Conservation (phyloP, 2,888 invertebrate species). For the Volucella inflata region DNA sequence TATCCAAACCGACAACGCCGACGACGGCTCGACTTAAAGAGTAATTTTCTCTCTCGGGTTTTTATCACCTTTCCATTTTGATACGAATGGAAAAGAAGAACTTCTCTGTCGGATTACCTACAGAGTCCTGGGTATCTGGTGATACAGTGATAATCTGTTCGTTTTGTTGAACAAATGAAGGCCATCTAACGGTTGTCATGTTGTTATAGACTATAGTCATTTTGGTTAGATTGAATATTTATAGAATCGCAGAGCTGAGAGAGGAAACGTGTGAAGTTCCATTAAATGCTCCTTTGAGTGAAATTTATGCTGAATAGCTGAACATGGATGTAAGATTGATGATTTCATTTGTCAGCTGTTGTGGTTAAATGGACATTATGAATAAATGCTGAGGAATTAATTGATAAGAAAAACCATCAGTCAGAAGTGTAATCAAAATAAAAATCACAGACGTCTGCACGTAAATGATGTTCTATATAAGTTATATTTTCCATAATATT, state of each 20-base stretch:
- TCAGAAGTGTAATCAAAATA: not conserved
- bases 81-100: conserved; percentile 7
- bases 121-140: conserved; percentile 3
- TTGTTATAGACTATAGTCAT: conserved; percentile 4
- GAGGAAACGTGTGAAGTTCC: conserved; percentile 7
- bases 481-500: no score
- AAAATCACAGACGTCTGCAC: no score
- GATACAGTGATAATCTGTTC: conserved; percentile 3
- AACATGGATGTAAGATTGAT: not conserved
- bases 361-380: not conserved
- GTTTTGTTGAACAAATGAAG: conserved; percentile 24
- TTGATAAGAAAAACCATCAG: not conserved
- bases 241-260: conserved; percentile 15
- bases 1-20: not conserved
- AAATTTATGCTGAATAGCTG: conserved; percentile 22
- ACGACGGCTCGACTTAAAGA: conserved; percentile 18
- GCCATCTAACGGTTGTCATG: not conserved
- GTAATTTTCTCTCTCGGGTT: conserved; percentile 48
- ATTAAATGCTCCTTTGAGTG: conserved; percentile 23
- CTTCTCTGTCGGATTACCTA: conserved; percentile 34
- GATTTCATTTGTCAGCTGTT: conserved; percentile 25
- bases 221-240: conserved; percentile 38
- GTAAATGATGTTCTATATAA: no score
- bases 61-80: conserved; percentile 36
- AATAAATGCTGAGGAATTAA: not conserved